Percentiles rank a stretch among this genome's conserved stretches.
Conservation (phyloP, 2,797 vertebrate genomes). For the Erethizon dorsatum region DNA sequence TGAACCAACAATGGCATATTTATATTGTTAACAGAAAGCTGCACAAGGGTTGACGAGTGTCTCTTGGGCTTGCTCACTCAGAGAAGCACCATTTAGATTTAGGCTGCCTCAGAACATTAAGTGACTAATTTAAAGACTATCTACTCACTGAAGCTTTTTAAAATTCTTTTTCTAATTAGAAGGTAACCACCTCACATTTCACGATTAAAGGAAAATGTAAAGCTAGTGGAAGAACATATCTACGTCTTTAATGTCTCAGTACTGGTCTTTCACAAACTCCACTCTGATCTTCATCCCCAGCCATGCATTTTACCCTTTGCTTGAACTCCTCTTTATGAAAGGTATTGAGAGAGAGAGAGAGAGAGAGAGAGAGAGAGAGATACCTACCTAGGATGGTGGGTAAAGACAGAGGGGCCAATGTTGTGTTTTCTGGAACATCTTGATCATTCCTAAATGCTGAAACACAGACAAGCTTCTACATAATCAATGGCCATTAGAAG, state of each 20-base stretch:
- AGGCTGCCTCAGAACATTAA: neutral
- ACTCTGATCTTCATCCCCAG: neutral
- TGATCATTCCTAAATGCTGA: neutral
- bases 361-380: neutral
- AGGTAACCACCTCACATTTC: constrained; percentile 11
- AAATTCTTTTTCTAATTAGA: constrained; percentile 3
- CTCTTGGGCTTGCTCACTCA: neutral
- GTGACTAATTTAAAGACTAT: neutral
- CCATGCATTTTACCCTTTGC: neutral
- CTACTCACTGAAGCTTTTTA: neutral
- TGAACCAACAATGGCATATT: neutral
- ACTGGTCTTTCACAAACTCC: neutral
- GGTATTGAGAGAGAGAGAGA: neutral
- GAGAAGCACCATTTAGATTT: neutral
- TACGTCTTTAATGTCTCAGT: neutral
- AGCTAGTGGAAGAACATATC: neutral
- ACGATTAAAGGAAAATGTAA: neutral
- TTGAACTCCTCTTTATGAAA: neutral
- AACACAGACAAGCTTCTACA: neutral
- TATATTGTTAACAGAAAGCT: neutral
- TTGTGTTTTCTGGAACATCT: constrained; percentile 7
- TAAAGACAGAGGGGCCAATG: neutral
- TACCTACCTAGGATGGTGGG: neutral
- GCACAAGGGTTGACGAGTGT: neutral
- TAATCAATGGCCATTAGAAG: neutral